phyloP scores from a whole-genome alignment of 2,797 vertebrate genomes.

The Cynodonichthys magdalenae region DNA sequence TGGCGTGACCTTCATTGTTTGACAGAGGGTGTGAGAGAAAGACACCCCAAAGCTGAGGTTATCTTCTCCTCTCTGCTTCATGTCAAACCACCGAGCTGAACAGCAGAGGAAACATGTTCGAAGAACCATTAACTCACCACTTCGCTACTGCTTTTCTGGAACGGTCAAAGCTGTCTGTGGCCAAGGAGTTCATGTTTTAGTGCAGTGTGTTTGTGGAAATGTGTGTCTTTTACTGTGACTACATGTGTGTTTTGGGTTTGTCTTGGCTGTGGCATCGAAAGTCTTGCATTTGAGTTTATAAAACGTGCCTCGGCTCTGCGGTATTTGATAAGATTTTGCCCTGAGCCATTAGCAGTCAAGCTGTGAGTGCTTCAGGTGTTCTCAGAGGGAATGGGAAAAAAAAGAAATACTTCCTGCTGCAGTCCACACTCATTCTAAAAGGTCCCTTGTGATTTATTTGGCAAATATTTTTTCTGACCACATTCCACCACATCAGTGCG shows the following conservation, averaged over 20 bases:
- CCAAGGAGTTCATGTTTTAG: conserved; percentile 40
- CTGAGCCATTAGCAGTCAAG: conserved; percentile 60
- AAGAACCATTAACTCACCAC: conserved; percentile 50
- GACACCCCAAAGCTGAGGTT: conserved; percentile 48
- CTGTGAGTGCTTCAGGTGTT: conserved; percentile 64
- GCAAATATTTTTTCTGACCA: conserved; percentile 62
- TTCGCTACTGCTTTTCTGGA: conserved; percentile 40
- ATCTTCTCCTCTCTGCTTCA: conserved; percentile 16
- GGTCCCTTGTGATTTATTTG: conserved; percentile 64
- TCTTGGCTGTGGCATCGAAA: conserved; percentile 7
- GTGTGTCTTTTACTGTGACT: not conserved
- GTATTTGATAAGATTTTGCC: conserved; percentile 53
- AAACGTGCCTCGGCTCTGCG: conserved; percentile 21
- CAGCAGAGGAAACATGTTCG: conserved; percentile 27
- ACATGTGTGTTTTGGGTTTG: conserved; percentile 9
- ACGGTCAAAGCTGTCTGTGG: conserved; percentile 44
- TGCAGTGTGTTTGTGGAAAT: conserved; percentile 4
- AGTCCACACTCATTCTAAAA: conserved; percentile 53
- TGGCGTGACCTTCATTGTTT: conserved; percentile 76
- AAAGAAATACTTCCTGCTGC: conserved; percentile 42
- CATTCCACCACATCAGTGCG: conserved; percentile 32
- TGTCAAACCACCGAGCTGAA: conserved; percentile 44
- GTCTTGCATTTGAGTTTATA: conserved; percentile 16
- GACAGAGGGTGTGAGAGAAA: conserved; percentile 65
- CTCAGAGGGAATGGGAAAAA: conserved; percentile 42